A percentile compares a stretch with the other conserved stretches of the same genome.
These are phyloP conservation scores for Arrhamphus sclerolepis DNA, from an alignment of 2,797 vertebrate species.

Conservation along the genomic window DNA sequence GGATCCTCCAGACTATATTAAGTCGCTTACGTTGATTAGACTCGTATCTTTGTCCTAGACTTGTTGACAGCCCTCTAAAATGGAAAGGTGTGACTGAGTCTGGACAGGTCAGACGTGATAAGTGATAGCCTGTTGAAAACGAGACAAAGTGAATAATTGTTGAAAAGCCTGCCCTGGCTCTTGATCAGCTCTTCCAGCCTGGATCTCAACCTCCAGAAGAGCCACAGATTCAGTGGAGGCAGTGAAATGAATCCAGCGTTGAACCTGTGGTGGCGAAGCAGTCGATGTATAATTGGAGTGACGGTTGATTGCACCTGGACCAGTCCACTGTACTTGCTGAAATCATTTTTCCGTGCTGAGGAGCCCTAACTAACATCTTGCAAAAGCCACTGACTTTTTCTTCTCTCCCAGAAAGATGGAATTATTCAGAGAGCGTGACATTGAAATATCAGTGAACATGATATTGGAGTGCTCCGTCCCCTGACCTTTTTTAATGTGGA, in stretches of 20 bases:
- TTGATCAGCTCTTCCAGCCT: slow-evolving; percentile 36
- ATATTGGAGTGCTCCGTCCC: slow-evolving; percentile 35
- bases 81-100: slow-evolving; percentile 49
- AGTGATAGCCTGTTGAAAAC: slow-evolving; percentile 1
- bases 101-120: slow-evolving; percentile 9
- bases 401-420: slow-evolving; percentile 30
- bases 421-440: slow-evolving; percentile 51
- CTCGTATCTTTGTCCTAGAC: slow-evolving; percentile 43
- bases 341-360: slow-evolving; percentile 63
- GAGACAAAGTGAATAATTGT: slow-evolving; percentile 38
- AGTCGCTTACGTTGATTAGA: slow-evolving; percentile 47
- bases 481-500: slow-evolving; percentile 61
- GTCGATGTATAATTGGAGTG: slow-evolving; percentile 55
- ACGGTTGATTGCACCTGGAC: slow-evolving; percentile 59
- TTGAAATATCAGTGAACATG: slow-evolving; percentile 47
- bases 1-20: too few species aligned
- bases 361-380: slow-evolving; percentile 56
- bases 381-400: slow-evolving; percentile 32
- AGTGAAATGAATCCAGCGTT: slow-evolving; percentile 45
- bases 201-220: slow-evolving; percentile 38
- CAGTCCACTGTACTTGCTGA: slow-evolving; percentile 38
- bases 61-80: slow-evolving; percentile 61
- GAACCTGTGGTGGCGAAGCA: slow-evolving; percentile 37
- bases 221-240: slow-evolving; percentile 30
- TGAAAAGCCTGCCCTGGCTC: slow-evolving; percentile 39